A percentile compares a stretch with the other conserved stretches of the same genome.
Evolutionary conservation across 2,113 vertebrate species (phyloP).

Genomic region (Tylochromis polylepis): DNA sequence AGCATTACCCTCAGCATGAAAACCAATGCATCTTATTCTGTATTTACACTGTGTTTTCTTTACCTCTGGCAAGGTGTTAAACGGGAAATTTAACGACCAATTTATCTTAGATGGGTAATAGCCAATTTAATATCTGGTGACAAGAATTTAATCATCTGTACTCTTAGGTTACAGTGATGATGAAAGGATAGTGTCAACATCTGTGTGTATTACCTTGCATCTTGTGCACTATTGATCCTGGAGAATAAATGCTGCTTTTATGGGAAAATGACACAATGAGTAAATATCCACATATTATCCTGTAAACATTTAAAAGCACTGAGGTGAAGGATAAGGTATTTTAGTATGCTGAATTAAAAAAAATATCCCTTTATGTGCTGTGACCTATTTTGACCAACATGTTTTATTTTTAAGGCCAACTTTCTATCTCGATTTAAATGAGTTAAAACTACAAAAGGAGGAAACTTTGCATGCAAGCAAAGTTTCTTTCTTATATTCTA

Average conservation of each 20-base stretch:
- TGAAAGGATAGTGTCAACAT: conserved; percentile 58
- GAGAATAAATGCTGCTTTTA: conserved; percentile 52
- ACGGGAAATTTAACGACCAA: conserved; percentile 37
- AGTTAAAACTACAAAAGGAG: background rate
- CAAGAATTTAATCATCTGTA: conserved; percentile 57
- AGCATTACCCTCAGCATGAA: background rate
- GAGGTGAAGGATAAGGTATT: background rate
- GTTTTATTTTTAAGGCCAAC: background rate
- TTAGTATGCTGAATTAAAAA: background rate
- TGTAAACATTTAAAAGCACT: conserved; percentile 46
- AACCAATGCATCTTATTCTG: background rate
- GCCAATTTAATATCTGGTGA: conserved; percentile 54
- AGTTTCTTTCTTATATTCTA: background rate
- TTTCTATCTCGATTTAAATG: background rate
- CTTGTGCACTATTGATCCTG: conserved; percentile 51
- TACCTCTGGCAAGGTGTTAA: conserved; percentile 22
- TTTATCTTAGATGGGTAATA: conserved; percentile 54
- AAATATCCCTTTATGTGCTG: background rate
- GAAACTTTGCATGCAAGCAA: background rate
- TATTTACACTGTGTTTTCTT: background rate
- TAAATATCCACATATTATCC: conserved; percentile 54
- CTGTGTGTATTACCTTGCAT: conserved; percentile 6
- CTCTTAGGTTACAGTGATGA: conserved; percentile 56
- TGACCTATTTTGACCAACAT: background rate
- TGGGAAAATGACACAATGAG: conserved; percentile 62